Evolutionary conservation across 2,797 vertebrate genomes (phyloP), one percentile per base, ranked within the genome.

Genomic region (Nyctalus aviator): DNA sequence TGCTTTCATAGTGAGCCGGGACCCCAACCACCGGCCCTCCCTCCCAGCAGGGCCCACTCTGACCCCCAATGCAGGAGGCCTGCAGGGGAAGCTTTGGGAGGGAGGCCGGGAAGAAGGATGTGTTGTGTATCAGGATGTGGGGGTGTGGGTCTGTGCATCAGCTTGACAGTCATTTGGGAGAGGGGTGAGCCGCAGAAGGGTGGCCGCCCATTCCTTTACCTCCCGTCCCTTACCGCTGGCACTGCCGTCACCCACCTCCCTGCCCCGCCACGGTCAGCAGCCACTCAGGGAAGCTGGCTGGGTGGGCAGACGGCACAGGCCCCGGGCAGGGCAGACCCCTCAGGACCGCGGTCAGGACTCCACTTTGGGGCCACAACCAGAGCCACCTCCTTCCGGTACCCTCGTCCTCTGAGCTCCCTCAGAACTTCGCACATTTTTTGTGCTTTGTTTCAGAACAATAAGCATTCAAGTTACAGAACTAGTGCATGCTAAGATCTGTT

Each of bases 181-280:
- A 7, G 11, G n/a, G 48, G 48, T 20, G 73, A 32, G 48, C 30
- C 73, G 23, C 6, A 21, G 66, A 71, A 76, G 44, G 30, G 68
- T 5, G 13, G 13, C 48, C 8, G 18, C 50, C 25, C 6, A 21
- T 25, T 27, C 55, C 73, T 68, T 64, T 5, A 7, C 10, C 90
- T 48, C 84, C 7, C 25, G 0, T 15, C 18, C 53, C 59, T 44
- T 53, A n/a, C 50, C 48, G 35, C 0, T 0, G 0, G 4, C n/a
- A 68, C 23, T 25, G 8, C 35, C 25, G 10, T 23, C n/a, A 46
- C 68, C 68, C 44, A 6, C 27, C 37, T 46, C 55, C 62, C 86
- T 66, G 35, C 37, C 35, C n/a, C 66, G 2, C 44, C 64, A 6
- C 1, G 8, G 41, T 27, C 62, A 20, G 41, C 8, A 48, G 71